Conservation (phyloP, 2,888 invertebrate species). For the Dorcus parallelipipedus region DNA sequence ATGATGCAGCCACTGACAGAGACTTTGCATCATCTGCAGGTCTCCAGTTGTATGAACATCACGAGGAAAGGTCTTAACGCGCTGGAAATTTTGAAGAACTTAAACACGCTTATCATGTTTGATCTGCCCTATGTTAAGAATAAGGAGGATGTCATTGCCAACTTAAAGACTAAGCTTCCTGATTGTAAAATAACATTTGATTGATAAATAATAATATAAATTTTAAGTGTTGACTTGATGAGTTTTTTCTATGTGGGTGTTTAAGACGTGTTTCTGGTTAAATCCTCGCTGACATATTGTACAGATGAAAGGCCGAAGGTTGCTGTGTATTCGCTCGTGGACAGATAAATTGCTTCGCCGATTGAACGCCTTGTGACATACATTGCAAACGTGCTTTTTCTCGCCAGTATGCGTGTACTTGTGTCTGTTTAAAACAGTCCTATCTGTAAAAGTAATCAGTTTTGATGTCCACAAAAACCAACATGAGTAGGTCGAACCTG, state of each 20-base stretch:
- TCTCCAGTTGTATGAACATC: slow-evolving; percentile 72
- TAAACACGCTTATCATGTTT: slow-evolving; percentile 62
- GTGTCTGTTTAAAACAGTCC: neutral
- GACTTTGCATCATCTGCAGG: slow-evolving; percentile 64
- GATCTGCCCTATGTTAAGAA: slow-evolving; percentile 65
- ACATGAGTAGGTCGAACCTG: neutral
- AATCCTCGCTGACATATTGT: neutral
- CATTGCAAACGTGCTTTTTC: neutral
- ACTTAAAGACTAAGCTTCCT: slow-evolving; percentile 60
- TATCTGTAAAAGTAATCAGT: neutral
- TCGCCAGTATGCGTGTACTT: neutral
- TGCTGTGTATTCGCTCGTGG: neutral
- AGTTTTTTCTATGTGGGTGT: neutral
- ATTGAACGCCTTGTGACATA: neutral
- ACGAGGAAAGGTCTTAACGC: slow-evolving; percentile 66
- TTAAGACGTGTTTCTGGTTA: neutral
- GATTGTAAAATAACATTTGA: slow-evolving; percentile 50
- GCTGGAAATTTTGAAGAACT: slow-evolving; percentile 55
- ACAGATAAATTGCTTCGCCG: neutral
- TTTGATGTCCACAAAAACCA: no score
- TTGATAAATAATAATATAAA: no score
- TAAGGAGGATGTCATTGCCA: slow-evolving; percentile 54
- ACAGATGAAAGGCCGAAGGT: neutral
- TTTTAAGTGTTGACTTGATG: neutral
- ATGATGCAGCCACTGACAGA: slow-evolving; percentile 59